phyloP scores from a whole-genome alignment of 2,797 vertebrate genomes.

The Fringilla coelebs region DNA sequence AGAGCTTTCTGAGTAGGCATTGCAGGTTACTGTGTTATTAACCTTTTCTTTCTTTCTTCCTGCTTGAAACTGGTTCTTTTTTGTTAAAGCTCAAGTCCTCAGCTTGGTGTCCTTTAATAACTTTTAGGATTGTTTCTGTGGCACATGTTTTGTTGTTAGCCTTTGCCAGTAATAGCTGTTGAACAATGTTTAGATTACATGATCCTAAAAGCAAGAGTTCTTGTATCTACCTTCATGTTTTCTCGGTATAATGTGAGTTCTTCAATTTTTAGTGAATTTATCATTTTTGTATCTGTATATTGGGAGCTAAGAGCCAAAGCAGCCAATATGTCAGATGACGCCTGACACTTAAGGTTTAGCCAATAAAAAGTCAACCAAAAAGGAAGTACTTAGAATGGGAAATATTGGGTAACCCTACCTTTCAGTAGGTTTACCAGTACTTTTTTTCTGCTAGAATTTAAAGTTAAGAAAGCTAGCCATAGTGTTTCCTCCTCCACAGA shows the following conservation, averaged over 20 bases:
- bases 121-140: background rate
- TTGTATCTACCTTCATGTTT: background rate
- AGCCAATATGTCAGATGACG: background rate
- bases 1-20: background rate
- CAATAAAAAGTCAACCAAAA: background rate
- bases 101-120: background rate
- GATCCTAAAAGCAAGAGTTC: background rate
- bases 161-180: background rate
- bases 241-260: background rate
- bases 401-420: background rate
- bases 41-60: slow-evolving; percentile 5
- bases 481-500: background rate
- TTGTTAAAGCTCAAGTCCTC: background rate
- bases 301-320: background rate
- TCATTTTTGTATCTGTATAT: background rate
- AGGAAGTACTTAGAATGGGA: background rate
- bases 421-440: background rate
- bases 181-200: background rate
- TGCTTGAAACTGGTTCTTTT: background rate
- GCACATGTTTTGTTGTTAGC: background rate
- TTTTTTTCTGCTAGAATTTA: background rate
- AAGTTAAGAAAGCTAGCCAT: background rate
- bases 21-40: background rate
- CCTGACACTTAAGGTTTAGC: background rate
- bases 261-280: background rate